Evolutionary conservation across 1,140 invertebrate genomes (phyloP), one percentile per base, ranked within the genome.

Genomic region (Nephotettix cincticeps): DNA sequence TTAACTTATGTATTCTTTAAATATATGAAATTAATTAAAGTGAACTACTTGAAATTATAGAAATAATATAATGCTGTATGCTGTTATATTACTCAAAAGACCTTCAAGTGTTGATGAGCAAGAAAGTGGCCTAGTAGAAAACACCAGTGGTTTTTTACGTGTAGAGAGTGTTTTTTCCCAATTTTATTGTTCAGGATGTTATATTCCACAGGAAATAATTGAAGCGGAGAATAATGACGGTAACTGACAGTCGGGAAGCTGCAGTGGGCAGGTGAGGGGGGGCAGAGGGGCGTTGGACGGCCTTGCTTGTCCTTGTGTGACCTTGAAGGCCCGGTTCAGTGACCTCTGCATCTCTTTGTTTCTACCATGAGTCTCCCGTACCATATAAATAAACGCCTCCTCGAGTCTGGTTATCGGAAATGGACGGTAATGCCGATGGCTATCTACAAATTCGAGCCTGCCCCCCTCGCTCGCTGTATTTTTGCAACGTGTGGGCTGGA

Each of bases 371-470:
- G 21, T 36, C 14, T 17, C 36, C 36, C 14, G 14, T 51, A 51
- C 47, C 47, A 51, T 51, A 51, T 51, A 51, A 51, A 51, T 51
- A 51, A 51, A 51, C 47, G 47, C 47, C 47, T 51, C 47, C 47
- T 36, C 32, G 32, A 4, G 32, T 36, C 32, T 51, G 47, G 47
- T 51, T 51, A 51, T 51, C 47, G 47, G 47, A 51, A 51, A 51
- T n/a, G 47, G 47, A 51, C 47, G 47, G 19, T 51, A 51, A 51
- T 21, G 47, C 47, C 47, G 47, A 51, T 51, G 19, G 47, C 47
- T 21, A 51, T 51, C 47, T 51, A 21, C 47, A 51, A 17, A 21
- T 51, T 17, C 21, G n/a, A 21, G 47, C 47, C 47, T n/a, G 47
- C 47, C 47, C 14, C 47, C 19, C n/a, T n/a, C 14, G 6, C n/a